A percentile compares a stretch with the other conserved stretches of the same genome.
phyloP scores from a whole-genome alignment of 1,140 invertebrate genomes.

The Leptinotarsa lineolata region DNA sequence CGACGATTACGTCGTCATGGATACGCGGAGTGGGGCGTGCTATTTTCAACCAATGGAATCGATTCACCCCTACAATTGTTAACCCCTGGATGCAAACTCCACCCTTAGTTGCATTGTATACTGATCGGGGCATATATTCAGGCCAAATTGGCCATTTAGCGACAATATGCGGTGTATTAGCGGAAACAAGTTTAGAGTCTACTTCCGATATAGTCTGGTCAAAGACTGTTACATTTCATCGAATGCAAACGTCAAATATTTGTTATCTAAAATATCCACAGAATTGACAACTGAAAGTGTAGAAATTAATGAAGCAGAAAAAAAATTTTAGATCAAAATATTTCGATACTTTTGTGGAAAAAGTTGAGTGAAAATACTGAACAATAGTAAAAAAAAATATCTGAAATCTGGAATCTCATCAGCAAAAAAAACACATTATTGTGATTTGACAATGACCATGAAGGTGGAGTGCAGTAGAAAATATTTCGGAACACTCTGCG shows the following conservation, averaged over 20 bases:
- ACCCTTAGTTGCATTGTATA: slow-evolving; percentile 29
- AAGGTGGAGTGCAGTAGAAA: no score
- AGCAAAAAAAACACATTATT: no score
- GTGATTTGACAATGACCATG: no score
- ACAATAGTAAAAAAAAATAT: no score
- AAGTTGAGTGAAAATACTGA: no score
- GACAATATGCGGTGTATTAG: slow-evolving; percentile 49
- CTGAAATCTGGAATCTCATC: no score
- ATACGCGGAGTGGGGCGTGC: slow-evolving; percentile 38
- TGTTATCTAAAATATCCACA: no score
- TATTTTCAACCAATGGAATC: slow-evolving; percentile 23
- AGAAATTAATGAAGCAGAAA: no score
- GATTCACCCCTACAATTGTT: slow-evolving; percentile 29
- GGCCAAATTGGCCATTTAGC: slow-evolving; percentile 47
- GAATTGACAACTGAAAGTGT: no score
- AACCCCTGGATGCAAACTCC: slow-evolving; percentile 29
- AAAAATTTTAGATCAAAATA: no score
- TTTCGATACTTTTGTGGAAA: no score
- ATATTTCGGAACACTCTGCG: no score
- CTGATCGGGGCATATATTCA: slow-evolving; percentile 36
- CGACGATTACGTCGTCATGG: slow-evolving; percentile 42
- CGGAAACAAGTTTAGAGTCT: slow-evolving; percentile 44
- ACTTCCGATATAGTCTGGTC: slow-evolving; percentile 5
- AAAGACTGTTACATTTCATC: background rate
- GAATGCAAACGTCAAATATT: background rate